Evolutionary conservation across 2,113 vertebrate genomes (phyloP).

Genomic region (Halcyon malimbica): DNA sequence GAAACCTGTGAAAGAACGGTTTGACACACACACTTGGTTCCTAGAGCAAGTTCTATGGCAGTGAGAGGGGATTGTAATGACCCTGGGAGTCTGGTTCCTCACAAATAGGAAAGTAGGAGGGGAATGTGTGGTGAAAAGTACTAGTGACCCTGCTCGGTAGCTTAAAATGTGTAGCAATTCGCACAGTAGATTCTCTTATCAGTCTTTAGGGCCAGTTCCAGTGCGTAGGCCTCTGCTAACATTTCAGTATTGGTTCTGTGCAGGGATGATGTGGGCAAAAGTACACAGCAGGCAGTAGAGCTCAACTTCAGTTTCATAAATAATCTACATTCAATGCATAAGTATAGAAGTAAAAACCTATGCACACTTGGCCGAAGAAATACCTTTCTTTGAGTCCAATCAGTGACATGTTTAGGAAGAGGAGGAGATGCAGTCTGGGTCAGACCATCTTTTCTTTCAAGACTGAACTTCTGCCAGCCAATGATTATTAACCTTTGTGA

Average conservation of each 20-base stretch:
- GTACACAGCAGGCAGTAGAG: not conserved
- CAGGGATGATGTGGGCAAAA: not conserved
- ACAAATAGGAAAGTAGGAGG: not conserved
- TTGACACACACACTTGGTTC: accelerated
- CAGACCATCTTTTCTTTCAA: not conserved
- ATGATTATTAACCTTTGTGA: not conserved
- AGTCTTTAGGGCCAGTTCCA: not conserved
- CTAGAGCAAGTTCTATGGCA: not conserved
- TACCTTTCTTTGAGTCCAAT: not conserved
- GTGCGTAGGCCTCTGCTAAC: not conserved
- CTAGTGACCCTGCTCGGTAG: not conserved
- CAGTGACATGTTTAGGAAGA: not conserved
- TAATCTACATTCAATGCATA: not conserved
- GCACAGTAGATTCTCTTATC: not conserved
- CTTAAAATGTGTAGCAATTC: not conserved
- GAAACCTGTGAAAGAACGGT: not conserved
- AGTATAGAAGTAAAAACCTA: not conserved
- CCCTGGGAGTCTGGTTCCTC: not conserved
- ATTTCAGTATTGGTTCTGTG: not conserved
- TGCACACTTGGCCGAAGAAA: not conserved
- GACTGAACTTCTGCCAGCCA: not conserved
- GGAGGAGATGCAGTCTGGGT: not conserved
- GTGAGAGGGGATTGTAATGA: not conserved
- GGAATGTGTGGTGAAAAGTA: not conserved
- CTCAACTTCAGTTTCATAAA: not conserved